Evolutionary conservation across 92 coral and sea anemone species (phyloP).

Genomic region (Desmophyllum pertusum): DNA sequence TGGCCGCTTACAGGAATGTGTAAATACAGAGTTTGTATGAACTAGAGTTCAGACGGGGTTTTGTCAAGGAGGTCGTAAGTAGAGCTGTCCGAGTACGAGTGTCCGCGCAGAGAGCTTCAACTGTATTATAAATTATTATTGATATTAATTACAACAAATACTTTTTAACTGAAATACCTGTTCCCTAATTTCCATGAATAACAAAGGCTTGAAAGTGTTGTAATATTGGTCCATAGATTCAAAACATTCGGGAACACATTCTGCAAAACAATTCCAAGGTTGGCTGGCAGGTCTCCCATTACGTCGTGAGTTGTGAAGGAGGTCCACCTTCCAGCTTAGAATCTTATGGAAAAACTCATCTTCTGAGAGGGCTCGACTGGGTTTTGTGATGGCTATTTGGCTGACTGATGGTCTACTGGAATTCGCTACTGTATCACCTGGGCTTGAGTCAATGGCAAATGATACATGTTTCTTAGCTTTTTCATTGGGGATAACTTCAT

Average conservation of each 20-base stretch:
- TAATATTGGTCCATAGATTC: constrained; percentile 79
- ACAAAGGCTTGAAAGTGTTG: constrained; percentile 69
- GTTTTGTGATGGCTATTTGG: constrained; percentile 35
- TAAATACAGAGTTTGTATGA: too few species aligned
- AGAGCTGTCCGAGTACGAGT: too few species aligned
- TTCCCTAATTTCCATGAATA: constrained; percentile 85
- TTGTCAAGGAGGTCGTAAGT: too few species aligned
- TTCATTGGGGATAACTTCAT: background rate
- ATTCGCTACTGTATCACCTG: background rate
- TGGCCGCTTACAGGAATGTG: too few species aligned
- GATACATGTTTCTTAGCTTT: background rate
- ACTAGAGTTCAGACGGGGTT: too few species aligned
- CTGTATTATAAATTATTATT: too few species aligned
- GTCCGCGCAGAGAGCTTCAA: too few species aligned
- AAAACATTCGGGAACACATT: constrained; percentile 59
- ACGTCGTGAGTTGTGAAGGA: constrained; percentile 32
- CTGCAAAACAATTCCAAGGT: background rate
- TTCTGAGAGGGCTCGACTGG: constrained; percentile 52
- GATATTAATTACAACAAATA: background rate
- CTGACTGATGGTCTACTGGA: background rate
- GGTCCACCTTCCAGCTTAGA: constrained; percentile 59
- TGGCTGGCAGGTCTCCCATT: background rate
- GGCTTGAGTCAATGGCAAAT: background rate
- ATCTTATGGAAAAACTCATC: constrained; percentile 60
- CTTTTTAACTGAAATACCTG: constrained; percentile 61